Percentiles rank a stretch among this genome's conserved stretches.
Evolutionary conservation across 1,140 invertebrate species (phyloP).

Genomic region (Cepaea nemoralis): DNA sequence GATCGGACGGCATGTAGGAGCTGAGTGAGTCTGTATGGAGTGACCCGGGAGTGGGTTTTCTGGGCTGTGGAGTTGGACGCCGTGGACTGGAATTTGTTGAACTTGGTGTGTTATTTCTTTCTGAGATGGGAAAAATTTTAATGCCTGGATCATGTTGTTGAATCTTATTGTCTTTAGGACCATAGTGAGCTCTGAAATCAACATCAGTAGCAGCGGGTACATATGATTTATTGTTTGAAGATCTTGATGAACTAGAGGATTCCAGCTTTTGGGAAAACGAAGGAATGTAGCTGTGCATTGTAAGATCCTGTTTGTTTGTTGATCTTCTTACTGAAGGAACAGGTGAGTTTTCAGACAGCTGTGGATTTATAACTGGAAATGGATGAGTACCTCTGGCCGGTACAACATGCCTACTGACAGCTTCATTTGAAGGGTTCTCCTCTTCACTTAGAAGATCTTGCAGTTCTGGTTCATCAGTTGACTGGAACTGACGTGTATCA

Average conservation of each 20-base stretch:
- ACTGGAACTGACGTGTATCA: conserved; percentile 63
- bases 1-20: conserved; percentile 66
- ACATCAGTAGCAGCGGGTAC: background rate
- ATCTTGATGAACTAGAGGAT: background rate
- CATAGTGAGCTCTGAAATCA: too few species aligned
- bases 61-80: conserved; percentile 56
- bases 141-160: background rate
- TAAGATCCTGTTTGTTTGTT: conserved; percentile 53
- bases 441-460: conserved; percentile 60
- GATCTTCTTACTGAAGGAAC: conserved; percentile 60
- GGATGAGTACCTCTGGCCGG: conserved; percentile 38
- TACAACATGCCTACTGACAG: conserved; percentile 29
- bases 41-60: conserved; percentile 55
- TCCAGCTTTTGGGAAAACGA: conserved; percentile 40
- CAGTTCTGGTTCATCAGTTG: conserved; percentile 66
- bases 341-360: conserved; percentile 61
- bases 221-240: background rate
- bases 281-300: conserved; percentile 36
- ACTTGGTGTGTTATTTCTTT: conserved; percentile 17
- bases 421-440: conserved; percentile 46
- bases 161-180: background rate
- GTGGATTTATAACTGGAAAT: conserved; percentile 65
- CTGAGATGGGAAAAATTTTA: background rate
- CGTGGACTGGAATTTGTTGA: conserved; percentile 47
- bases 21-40: conserved; percentile 69